These are phyloP conservation scores for Scaptomyza hsui DNA, from an alignment of 1,140 invertebrate genomes.

Conservation along the genomic window DNA sequence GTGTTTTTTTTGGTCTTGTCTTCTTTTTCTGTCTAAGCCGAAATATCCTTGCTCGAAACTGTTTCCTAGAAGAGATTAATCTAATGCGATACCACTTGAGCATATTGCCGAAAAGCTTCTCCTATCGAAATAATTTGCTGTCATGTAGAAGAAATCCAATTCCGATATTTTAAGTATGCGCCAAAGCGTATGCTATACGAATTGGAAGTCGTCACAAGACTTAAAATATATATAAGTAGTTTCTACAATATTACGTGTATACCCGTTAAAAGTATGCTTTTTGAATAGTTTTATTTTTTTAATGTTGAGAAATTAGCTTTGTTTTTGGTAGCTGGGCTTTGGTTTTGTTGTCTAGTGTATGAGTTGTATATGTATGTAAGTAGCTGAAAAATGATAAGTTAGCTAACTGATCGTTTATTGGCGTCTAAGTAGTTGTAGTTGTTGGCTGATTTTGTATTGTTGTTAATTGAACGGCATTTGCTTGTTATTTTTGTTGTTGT, in stretches of 20 bases:
- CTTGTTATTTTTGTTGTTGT: slow-evolving; percentile 52
- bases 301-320: slow-evolving; percentile 2
- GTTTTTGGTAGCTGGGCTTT: background rate
- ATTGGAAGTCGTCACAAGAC: slow-evolving; percentile 18
- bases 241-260: slow-evolving; percentile 34
- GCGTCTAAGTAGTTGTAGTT: slow-evolving; percentile 16
- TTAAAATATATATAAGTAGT: slow-evolving; percentile 15
- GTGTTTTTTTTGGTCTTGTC: slow-evolving; percentile 29
- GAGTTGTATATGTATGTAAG: slow-evolving; percentile 1
- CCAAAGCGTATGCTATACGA: slow-evolving; percentile 24
- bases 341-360: slow-evolving; percentile 4
- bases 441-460: slow-evolving; percentile 27
- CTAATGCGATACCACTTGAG: slow-evolving; percentile 59
- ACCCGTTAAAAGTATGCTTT: slow-evolving; percentile 37
- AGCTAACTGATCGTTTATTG: slow-evolving; percentile 12
- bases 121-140: slow-evolving; percentile 46
- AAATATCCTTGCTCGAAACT: slow-evolving; percentile 59
- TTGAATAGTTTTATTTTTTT: slow-evolving; percentile 6
- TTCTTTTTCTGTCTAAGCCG: slow-evolving; percentile 56
- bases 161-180: slow-evolving; percentile 11
- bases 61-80: slow-evolving; percentile 35
- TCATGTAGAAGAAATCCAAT: slow-evolving; percentile 14
- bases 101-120: slow-evolving; percentile 51
- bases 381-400: slow-evolving; percentile 27
- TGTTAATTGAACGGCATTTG: slow-evolving; percentile 67